phyloP scores from a whole-genome alignment of 2,113 vertebrate genomes.

The Sinocyclocheilus maitianheensis region DNA sequence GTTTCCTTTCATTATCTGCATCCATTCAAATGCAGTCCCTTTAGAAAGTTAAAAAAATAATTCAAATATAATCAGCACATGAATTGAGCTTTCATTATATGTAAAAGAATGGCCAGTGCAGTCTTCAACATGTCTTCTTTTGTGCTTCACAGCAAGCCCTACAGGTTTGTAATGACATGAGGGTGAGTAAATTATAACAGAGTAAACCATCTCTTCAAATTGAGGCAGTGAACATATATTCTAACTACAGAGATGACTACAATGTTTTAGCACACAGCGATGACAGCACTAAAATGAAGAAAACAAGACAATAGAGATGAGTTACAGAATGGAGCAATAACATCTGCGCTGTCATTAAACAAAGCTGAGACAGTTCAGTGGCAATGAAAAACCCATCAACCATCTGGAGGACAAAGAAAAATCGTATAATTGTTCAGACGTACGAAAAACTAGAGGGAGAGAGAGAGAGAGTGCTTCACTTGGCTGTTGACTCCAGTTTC shows the following conservation, averaged over 20 bases:
- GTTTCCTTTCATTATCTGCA: background rate
- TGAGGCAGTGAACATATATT: background rate
- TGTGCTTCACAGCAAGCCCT: background rate
- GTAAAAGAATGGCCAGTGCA: background rate
- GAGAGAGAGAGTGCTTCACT: background rate
- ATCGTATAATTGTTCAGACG: slow-evolving; percentile 13
- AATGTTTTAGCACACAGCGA: background rate
- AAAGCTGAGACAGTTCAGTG: slow-evolving; percentile 5
- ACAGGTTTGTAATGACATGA: background rate
- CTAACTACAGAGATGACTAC: background rate
- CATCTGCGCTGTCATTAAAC: slow-evolving; percentile 10
- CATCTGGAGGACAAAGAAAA: slow-evolving; percentile 27
- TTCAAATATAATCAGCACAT: no score
- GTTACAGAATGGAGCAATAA: background rate
- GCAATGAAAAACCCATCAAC: slow-evolving; percentile 23
- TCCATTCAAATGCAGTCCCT: background rate
- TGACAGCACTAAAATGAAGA: slow-evolving; percentile 11
- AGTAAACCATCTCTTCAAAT: background rate
- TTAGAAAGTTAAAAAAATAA: background rate
- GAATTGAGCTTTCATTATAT: no score
- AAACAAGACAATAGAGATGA: slow-evolving; percentile 1
- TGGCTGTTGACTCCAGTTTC: slow-evolving; percentile 28
- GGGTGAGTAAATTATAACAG: background rate
- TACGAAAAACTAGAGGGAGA: slow-evolving; percentile 13
- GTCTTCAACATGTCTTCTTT: background rate